Conservation (phyloP, 2,113 vertebrate species). For the Meriones unguiculatus region DNA sequence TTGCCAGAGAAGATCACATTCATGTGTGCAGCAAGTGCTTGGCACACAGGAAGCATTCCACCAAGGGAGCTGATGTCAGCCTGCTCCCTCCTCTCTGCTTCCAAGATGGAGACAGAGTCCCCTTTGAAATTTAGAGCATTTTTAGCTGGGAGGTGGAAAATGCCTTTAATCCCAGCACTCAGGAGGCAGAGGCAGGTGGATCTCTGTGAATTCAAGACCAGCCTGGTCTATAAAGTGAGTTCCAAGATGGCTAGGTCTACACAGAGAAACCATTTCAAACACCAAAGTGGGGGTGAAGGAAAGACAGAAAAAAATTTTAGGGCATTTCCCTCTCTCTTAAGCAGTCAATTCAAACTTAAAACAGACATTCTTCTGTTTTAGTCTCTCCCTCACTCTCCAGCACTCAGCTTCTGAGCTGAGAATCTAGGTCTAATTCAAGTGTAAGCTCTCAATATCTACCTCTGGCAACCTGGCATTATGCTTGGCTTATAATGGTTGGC, state of each 20-base stretch:
- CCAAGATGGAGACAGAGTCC: background rate
- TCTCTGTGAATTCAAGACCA: background rate
- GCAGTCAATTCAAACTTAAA: constrained; percentile 36
- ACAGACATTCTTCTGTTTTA: background rate
- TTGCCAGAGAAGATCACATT: background rate
- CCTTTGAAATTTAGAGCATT: background rate
- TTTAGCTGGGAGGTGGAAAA: background rate
- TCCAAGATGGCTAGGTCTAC: background rate
- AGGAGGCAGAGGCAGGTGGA: background rate
- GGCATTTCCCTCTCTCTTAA: constrained; percentile 10
- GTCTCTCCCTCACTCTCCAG: background rate
- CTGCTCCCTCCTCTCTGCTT: background rate
- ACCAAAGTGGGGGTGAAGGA: background rate
- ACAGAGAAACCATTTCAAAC: background rate
- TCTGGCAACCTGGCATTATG: background rate
- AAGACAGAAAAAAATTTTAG: background rate
- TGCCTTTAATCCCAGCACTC: background rate
- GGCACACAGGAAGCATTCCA: background rate
- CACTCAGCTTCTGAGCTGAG: background rate
- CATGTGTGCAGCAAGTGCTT: no score
- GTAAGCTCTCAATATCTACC: background rate
- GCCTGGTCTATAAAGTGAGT: background rate
- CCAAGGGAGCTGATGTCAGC: background rate
- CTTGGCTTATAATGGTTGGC: background rate
- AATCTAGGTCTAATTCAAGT: background rate